Base-by-base conservation (phyloP, 23 tunicate species). In the Ciona savignyi region DNA sequence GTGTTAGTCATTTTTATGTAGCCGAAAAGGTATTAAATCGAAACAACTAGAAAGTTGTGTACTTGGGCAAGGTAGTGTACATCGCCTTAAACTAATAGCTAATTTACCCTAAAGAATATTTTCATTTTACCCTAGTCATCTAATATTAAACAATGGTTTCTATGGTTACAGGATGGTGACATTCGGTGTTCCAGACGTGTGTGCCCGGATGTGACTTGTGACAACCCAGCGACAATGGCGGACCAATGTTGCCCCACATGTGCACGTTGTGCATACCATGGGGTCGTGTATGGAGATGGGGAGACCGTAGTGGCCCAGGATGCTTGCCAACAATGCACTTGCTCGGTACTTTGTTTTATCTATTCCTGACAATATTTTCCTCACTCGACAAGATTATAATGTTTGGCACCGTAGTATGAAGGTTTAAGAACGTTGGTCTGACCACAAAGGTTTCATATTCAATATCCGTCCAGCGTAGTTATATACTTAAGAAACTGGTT, bases 231-330 rank as follows among this genome's bases (percentile, higher is more conserved):
- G 31, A 88, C 68, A 15, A 2, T 60, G 21, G 63, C 74, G 3
- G 80, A 63, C 25, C 24, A 77, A 15, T 88, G 96, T 71, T 88
- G 96, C 63, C 96, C 76, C n/a, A 1, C 75, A 6, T 88, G 96
- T 34, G 72, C 67, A 22, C 84, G 84, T 23, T 88, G 96, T 70
- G 67, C 26, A 3, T 88, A 76, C 48, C 64, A 85, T 32, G 87
- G 87, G 0, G 60, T 9, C 1, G 30, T 29, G 0, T 81, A 77
- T 73, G 26, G 27, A 19, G 65, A 82, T 72, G 84, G 77, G 15
- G 87, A 71, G 2, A 33, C 25, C 2, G 76, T 82, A 20, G 4
- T 30, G 33, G 6, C 84, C 0, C 35, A 27, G 24, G 75, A 74
- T 28, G 24, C 63, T 11, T 88, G 96, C 63, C 33, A 74, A 4